Evolutionary conservation across 2,113 vertebrate species (phyloP), one percentile per base, ranked within the genome.

Genomic region (Nycticryphes semicollaris): DNA sequence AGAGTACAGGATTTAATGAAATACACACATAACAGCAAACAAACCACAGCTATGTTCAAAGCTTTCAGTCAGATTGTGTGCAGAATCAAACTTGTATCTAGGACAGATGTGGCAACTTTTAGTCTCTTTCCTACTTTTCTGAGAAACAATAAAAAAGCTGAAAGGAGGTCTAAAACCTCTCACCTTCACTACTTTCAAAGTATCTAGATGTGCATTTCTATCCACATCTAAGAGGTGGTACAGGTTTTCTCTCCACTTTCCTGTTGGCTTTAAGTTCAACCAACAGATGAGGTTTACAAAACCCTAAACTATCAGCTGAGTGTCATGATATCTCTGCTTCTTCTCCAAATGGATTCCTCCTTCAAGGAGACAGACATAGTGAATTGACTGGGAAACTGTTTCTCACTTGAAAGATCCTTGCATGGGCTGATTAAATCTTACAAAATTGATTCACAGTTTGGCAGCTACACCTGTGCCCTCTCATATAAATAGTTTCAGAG

Each of bases 1-100:
- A 33, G 89, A 92, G 45, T 90, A 93, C 41, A 74, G 70, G 41
- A 73, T 86, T 96, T 93, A 97, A 94, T 77, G 92, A 96, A 95
- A 95, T 75, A 94, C n/a, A 93, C 56, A 67, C 23, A 18, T 48
- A 90, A 83, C 57, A 80, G 67, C 48, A 96, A 95, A 88, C 62
- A 88, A 97, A 59, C 56, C 41, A 68, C 37, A 93, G 48, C 43
- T 79, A 87, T 13, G 51, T 67, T 84, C 83, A 86, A 92, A 94
- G 72, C 47, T 59, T 89, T 81, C 83, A 90, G 68, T 80, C 50
- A 74, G 67, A 70, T 19, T 81, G 50, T 70, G 41, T 67, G 35
- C 9, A 92, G 54, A 93, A 93, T 76, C 90, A 72, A 73, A 66
- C 72, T 73, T 73, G 56, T 8, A 54, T 43, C 31, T 84, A 25